Conservation (phyloP, 2,113 vertebrate genomes). For the Mus musculus region DNA sequence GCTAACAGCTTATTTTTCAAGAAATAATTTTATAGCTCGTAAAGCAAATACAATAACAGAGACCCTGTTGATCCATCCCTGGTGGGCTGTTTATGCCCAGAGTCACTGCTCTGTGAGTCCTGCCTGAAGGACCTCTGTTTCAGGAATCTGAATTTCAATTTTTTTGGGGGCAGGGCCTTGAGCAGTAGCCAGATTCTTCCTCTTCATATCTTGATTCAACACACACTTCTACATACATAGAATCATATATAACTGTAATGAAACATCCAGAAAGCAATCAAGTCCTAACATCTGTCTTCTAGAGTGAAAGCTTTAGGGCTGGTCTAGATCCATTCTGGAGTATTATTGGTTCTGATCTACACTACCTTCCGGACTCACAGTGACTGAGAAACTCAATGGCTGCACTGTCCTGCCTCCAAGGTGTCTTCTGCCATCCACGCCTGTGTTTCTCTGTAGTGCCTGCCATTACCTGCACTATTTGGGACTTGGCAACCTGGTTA, state of each 20-base stretch:
- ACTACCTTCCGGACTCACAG: not conserved
- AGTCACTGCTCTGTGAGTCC: not conserved
- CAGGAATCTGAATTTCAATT: not conserved
- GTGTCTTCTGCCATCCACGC: not conserved
- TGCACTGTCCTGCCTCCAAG: not conserved
- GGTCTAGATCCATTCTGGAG: slow-evolving; percentile 1
- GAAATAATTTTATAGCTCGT: not conserved
- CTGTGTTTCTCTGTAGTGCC: not conserved
- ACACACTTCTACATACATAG: not conserved
- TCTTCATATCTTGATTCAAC: not conserved
- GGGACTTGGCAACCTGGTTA: not conserved
- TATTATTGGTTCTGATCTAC: not conserved
- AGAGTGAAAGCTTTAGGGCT: not conserved
- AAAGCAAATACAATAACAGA: not conserved
- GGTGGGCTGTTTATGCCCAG: not conserved
- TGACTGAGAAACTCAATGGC: not conserved
- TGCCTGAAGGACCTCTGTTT: not conserved
- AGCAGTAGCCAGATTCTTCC: not conserved
- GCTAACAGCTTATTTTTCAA: not conserved
- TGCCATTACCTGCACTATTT: not conserved
- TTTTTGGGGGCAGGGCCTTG: not conserved
- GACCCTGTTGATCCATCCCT: not conserved
- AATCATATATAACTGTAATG: not conserved
- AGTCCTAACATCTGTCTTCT: not conserved
- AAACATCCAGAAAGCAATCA: slow-evolving; percentile 26